Conservation (phyloP, 2,888 invertebrate genomes). For the Drosophila suboccidentalis region DNA sequence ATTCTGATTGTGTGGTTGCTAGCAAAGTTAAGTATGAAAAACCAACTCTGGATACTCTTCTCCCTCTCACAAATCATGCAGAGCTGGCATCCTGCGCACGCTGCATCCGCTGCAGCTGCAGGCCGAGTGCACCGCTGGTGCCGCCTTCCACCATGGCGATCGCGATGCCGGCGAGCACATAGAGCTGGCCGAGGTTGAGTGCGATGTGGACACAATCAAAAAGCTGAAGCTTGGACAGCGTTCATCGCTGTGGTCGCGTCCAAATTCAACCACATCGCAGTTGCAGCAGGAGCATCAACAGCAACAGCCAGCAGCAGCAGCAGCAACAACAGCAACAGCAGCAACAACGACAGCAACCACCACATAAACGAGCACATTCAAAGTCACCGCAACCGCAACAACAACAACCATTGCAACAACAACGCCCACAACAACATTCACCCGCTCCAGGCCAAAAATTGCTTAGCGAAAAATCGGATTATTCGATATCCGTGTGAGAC, state of each 20-base stretch:
- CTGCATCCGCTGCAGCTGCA: constrained; percentile 88
- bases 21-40: constrained; percentile 38
- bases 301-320: constrained; percentile 75
- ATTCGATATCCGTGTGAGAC: constrained; percentile 90
- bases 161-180: constrained; percentile 85
- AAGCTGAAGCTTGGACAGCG: constrained; percentile 90
- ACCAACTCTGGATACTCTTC: constrained; percentile 71
- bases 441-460: constrained; percentile 86
- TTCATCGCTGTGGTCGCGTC: constrained; percentile 90
- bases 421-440: constrained; percentile 83
- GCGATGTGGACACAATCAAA: constrained; percentile 91
- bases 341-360: constrained; percentile 60
- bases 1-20: constrained; percentile 66
- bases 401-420: constrained; percentile 76
- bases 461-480: constrained; percentile 89
- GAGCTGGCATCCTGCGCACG: constrained; percentile 87
- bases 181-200: constrained; percentile 90
- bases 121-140: constrained; percentile 82
- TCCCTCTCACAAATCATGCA: constrained; percentile 60
- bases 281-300: constrained; percentile 79
- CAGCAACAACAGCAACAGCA: constrained; percentile 87
- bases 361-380: constrained; percentile 70
- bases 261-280: constrained; percentile 85
- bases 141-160: constrained; percentile 76
- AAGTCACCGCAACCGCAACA: constrained; percentile 80